phyloP scores from a whole-genome alignment of 1,140 invertebrate species.

The Bilobella aurantiaca region DNA sequence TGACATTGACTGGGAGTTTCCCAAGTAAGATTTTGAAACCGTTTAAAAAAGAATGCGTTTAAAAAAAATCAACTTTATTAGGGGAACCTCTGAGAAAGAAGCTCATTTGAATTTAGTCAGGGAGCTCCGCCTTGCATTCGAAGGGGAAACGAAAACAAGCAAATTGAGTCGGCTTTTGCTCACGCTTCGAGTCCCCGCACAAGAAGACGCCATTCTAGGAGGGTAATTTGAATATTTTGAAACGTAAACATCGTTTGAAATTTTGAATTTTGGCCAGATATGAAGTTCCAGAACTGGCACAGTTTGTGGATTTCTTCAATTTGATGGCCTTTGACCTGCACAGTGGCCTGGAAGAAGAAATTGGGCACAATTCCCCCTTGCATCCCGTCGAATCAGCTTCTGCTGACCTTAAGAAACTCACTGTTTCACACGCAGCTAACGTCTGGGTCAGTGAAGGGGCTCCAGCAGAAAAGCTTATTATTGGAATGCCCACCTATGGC shows the following conservation, averaged over 20 bases:
- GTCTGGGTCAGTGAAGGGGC: slow-evolving; percentile 91
- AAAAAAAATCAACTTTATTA: too few relatives aligned
- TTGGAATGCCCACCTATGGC: slow-evolving; percentile 91
- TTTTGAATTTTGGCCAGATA: slow-evolving; percentile 46
- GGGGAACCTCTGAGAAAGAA: slow-evolving; percentile 68
- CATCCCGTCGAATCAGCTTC: slow-evolving; percentile 78
- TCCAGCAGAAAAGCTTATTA: slow-evolving; percentile 86
- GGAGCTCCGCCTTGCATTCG: slow-evolving; percentile 76
- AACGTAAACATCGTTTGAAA: not conserved
- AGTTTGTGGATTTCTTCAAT: slow-evolving; percentile 87
- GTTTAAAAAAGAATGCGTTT: too few relatives aligned
- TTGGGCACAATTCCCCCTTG: slow-evolving; percentile 83
- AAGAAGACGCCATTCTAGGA: slow-evolving; percentile 81
- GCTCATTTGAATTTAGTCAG: slow-evolving; percentile 69
- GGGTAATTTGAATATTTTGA: slow-evolving; percentile 45
- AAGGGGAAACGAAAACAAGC: slow-evolving; percentile 70
- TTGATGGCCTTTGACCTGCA: slow-evolving; percentile 94
- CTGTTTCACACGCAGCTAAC: slow-evolving; percentile 77
- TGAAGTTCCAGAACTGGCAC: slow-evolving; percentile 84
- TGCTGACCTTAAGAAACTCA: slow-evolving; percentile 79
- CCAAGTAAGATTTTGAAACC: slow-evolving; percentile 47
- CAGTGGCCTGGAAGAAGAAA: slow-evolving; percentile 81
- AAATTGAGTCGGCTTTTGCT: slow-evolving; percentile 69
- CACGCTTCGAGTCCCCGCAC: slow-evolving; percentile 81
- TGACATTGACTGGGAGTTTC: slow-evolving; percentile 97